These are phyloP conservation scores for Hylaeus anthracinus DNA, from an alignment of 1,140 invertebrate species.

Conservation along the genomic window DNA sequence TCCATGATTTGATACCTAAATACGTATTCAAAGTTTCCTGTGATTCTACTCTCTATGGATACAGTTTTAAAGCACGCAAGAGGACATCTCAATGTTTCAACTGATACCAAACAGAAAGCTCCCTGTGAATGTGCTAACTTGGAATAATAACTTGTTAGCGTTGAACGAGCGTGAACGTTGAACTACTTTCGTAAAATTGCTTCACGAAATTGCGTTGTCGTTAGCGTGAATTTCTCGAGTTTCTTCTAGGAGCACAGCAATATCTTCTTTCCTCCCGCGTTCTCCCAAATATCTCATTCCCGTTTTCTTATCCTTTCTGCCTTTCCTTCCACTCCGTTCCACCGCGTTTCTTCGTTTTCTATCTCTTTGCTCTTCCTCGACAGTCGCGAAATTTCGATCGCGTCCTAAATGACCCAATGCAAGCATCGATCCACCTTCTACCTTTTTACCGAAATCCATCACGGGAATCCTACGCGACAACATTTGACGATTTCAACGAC, in stretches of 20 bases:
- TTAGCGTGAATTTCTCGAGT: conserved; percentile 45
- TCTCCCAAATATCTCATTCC: background rate
- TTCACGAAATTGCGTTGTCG: conserved; percentile 50
- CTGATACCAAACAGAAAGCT: too few relatives aligned
- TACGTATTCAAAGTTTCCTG: too few relatives aligned
- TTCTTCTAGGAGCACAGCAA: conserved; percentile 16
- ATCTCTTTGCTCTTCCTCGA: background rate
- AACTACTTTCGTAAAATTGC: conserved; percentile 20
- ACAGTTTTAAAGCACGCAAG: too few relatives aligned
- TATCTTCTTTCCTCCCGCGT: conserved; percentile 6
- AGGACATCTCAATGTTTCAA: too few relatives aligned
- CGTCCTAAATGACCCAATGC: background rate
- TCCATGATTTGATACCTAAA: too few relatives aligned
- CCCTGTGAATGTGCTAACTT: too few relatives aligned
- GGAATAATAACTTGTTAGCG: background rate
- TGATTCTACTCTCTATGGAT: too few relatives aligned
- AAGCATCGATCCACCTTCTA: background rate
- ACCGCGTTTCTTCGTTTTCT: background rate
- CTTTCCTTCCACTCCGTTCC: background rate
- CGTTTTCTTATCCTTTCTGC: background rate
- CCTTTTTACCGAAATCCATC: background rate
- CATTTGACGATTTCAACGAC: background rate
- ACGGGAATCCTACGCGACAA: background rate
- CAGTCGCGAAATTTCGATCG: conserved; percentile 14
- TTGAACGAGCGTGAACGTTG: background rate